Percentiles rank a stretch among this genome's conserved stretches.
phyloP scores from a whole-genome alignment of 2,113 vertebrate species.

The rat (Rattus norvegicus) region GRCr8 NC_086035.1:33143501-33144000 shows the following conservation, averaged over 20 bases:
- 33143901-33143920: not conserved
- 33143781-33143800: not conserved
- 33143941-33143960: not conserved
- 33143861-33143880: too few species aligned
- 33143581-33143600: not conserved
- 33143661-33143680: not conserved
- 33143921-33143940: not conserved
- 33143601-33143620: not conserved
- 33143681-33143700: not conserved
- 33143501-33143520: not conserved
- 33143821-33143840: rapidly evolving
- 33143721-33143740: not conserved
- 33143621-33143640: not conserved
- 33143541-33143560: not conserved
- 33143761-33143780: too few species aligned
- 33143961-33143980: not conserved
- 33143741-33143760: rapidly evolving
- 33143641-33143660: not conserved
- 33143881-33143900: rapidly evolving
- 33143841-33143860: not conserved
- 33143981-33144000: not conserved
- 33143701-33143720: not conserved
- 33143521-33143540: not conserved
- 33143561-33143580: not conserved
- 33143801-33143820: not conserved